Evolutionary conservation across 2,888 invertebrate species (phyloP), one percentile per base, ranked within the genome.

Genomic region (Chouioia cunea): DNA sequence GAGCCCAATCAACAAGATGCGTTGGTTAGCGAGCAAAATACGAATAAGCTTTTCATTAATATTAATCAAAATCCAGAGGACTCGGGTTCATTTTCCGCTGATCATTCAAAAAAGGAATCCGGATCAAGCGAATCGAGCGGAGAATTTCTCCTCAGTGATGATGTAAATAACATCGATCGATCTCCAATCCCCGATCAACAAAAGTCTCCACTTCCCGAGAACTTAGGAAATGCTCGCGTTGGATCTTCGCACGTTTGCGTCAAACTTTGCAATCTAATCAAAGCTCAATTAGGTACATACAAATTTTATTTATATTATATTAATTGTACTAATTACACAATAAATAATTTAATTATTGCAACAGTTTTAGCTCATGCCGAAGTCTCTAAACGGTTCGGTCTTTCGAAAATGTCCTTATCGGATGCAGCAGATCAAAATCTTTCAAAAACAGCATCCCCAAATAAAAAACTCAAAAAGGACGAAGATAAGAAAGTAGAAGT

Each of bases 221-320:
- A 72, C 18, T 43, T 67, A 23, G 43, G 43, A 4, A 79, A 77
- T 62, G 76, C 77, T 58, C 75, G 77, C 10, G 76, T 81, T 1
- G 80, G 82, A 10, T 78, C 79, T 20, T 81, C 88, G 56, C 90
- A 90, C 79, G 91, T 92, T 8, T 93, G 93, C 84, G 91, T 92
- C 71, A 92, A 93, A 79, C 88, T 95, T 14, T 92, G 94, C 82
- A 91, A 93, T 0, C 89, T 94, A 75, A 91, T 95, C 63, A 93
- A 93, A 85, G 89, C 91, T 50, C 93, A 95, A 77, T 88, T 96
- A 76, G 73, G 73, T 73, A 68, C 6, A 67, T 15, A 22, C 50
- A 36, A 23, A 63, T 18, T 62, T 48, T 16, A 54, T 18, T 16
- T 3, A 22, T 52, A 46, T 18, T 46, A 54, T 20, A 43, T n/a